Evolutionary conservation across 2,888 invertebrate genomes (phyloP).

Genomic region (Candidula unifasciata): DNA sequence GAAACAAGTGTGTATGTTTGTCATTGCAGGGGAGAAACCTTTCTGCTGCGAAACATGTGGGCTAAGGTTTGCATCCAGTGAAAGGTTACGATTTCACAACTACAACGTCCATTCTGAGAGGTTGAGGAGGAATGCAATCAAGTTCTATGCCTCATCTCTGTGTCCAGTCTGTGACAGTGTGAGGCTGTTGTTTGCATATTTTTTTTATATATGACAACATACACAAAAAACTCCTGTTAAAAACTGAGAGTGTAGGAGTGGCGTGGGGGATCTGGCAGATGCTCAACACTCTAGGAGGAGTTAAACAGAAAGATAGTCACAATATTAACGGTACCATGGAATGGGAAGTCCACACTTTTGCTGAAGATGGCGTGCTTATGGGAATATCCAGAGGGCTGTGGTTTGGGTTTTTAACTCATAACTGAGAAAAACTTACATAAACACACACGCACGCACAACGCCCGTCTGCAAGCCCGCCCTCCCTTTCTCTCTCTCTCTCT

Average conservation of each 20-base stretch:
- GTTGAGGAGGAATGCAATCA: constrained; percentile 11
- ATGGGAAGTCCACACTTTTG: too few relatives aligned
- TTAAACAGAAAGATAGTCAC: too few relatives aligned
- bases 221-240: background rate
- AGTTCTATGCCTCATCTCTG: constrained; percentile 18
- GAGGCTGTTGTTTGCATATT: background rate
- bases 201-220: background rate
- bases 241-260: background rate
- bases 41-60: constrained; percentile 13
- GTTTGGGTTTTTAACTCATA: too few relatives aligned
- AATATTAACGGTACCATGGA: too few relatives aligned
- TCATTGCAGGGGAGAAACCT: background rate
- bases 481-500: too few relatives aligned
- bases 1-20: background rate
- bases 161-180: constrained; percentile 11
- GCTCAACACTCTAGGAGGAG: too few relatives aligned
- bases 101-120: constrained; percentile 25
- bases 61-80: constrained; percentile 11
- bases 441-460: too few relatives aligned
- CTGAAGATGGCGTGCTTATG: too few relatives aligned
- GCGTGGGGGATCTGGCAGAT: background rate
- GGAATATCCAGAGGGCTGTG: too few relatives aligned
- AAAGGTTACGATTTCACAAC: constrained; percentile 20
- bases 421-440: too few relatives aligned
- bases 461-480: too few relatives aligned